These are phyloP conservation scores for Eupelmus urozonus DNA, from an alignment of 2,888 invertebrate species.

Conservation along the genomic window DNA sequence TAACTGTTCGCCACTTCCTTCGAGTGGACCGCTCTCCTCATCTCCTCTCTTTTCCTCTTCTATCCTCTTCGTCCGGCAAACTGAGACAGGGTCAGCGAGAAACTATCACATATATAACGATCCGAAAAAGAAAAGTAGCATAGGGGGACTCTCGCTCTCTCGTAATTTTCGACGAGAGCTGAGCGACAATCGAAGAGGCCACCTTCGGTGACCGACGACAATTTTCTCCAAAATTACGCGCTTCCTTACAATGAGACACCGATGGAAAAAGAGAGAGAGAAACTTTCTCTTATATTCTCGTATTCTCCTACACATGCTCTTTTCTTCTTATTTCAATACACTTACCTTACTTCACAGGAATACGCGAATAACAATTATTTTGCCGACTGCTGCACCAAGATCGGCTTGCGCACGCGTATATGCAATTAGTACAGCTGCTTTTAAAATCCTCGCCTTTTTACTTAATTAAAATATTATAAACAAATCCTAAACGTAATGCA, in stretches of 20 bases:
- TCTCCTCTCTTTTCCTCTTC: not conserved
- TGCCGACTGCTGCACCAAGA: not conserved
- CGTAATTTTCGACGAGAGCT: conserved; percentile 33
- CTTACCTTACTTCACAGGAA: not conserved
- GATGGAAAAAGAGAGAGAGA: too few relatives aligned
- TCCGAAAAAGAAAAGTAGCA: not conserved
- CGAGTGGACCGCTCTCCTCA: too few relatives aligned
- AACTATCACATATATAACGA: not conserved
- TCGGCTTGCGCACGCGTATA: not conserved
- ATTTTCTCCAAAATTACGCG: conserved; percentile 40
- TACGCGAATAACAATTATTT: conserved; percentile 1
- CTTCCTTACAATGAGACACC: not conserved
- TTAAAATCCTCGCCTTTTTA: too few relatives aligned
- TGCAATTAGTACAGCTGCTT: not conserved
- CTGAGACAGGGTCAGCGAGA: too few relatives aligned
- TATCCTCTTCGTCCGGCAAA: too few relatives aligned
- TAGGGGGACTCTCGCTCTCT: conserved; percentile 6
- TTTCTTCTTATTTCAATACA: not conserved
- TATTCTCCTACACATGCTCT: not conserved
- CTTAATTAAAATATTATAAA: too few relatives aligned
- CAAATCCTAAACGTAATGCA: too few relatives aligned
- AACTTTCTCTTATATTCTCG: not conserved
- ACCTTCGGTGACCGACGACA: conserved; percentile 27
- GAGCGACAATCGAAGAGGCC: conserved; percentile 11
- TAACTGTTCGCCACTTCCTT: too few relatives aligned